These are phyloP conservation scores for Heliconius erato DNA, from an alignment of 2,888 invertebrate genomes.

Conservation along the genomic window DNA sequence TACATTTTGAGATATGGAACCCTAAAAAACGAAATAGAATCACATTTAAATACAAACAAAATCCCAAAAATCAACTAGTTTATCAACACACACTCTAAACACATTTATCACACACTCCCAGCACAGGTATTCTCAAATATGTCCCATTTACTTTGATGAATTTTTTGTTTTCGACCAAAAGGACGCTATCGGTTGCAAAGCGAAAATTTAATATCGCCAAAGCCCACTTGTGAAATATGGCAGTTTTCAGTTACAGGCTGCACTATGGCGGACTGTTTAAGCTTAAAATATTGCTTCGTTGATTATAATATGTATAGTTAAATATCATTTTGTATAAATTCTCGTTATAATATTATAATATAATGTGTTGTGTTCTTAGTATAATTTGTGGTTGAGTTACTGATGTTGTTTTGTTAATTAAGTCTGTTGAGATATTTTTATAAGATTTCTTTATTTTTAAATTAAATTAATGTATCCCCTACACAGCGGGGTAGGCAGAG, in stretches of 20 bases:
- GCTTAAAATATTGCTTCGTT: constrained; percentile 40
- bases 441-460: too few relatives aligned
- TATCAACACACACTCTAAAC: not conserved
- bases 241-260: constrained; percentile 34
- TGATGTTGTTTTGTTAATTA: not conserved
- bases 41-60: not conserved
- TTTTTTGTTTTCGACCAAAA: constrained; percentile 41
- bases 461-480: too few relatives aligned
- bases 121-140: constrained; percentile 12
- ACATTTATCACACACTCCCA: not conserved
- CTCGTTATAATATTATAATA: not conserved
- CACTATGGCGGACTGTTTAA: constrained; percentile 38
- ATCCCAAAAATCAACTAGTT: not conserved
- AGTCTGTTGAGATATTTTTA: too few relatives aligned
- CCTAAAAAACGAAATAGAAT: too few relatives aligned
- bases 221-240: constrained; percentile 45
- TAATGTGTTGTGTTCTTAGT: not conserved
- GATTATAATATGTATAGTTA: constrained; percentile 23
- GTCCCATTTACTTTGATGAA: constrained; percentile 39
- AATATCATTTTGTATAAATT: constrained; percentile 13
- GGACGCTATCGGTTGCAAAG: constrained; percentile 44
- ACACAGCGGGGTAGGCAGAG: too few relatives aligned
- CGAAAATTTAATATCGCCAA: constrained; percentile 50
- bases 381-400: not conserved
- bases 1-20: too few relatives aligned